These are phyloP conservation scores for Rhingia rostrata DNA, from an alignment of 2,888 invertebrate genomes.

Conservation along the genomic window DNA sequence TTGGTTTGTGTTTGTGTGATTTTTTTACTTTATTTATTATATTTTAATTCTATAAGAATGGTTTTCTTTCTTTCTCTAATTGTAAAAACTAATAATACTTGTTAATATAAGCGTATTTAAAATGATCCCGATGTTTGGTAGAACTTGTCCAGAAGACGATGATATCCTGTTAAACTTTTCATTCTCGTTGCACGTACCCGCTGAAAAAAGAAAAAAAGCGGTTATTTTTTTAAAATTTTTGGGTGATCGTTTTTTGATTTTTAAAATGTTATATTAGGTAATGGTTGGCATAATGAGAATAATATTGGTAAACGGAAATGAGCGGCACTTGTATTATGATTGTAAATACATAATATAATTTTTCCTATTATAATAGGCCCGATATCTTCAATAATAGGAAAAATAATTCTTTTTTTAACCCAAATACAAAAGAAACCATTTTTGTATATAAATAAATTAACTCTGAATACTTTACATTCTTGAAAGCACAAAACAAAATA, in stretches of 20 bases:
- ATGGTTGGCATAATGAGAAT: constrained; percentile 36
- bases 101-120: constrained; percentile 69
- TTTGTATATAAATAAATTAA: no score
- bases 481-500: no score
- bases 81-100: constrained; percentile 67
- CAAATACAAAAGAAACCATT: no score
- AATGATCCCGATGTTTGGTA: constrained; percentile 62
- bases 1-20: constrained; percentile 61
- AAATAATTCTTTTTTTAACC: no score
- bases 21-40: constrained; percentile 4
- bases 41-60: constrained; percentile 57
- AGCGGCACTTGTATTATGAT: constrained; percentile 30
- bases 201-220: constrained; percentile 47
- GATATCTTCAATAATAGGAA: no score
- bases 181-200: constrained; percentile 68
- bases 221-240: background rate
- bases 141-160: constrained; percentile 66
- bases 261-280: background rate
- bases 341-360: background rate
- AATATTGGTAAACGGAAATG: constrained; percentile 7
- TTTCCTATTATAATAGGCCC: background rate
- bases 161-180: constrained; percentile 73
- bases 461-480: no score
- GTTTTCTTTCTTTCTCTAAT: constrained; percentile 47
- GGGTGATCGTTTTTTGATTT: background rate